A percentile compares a stretch with the other conserved stretches of the same genome.
Evolutionary conservation across 1,140 invertebrate genomes (phyloP).

Genomic region (Muscidifurax raptorellus): DNA sequence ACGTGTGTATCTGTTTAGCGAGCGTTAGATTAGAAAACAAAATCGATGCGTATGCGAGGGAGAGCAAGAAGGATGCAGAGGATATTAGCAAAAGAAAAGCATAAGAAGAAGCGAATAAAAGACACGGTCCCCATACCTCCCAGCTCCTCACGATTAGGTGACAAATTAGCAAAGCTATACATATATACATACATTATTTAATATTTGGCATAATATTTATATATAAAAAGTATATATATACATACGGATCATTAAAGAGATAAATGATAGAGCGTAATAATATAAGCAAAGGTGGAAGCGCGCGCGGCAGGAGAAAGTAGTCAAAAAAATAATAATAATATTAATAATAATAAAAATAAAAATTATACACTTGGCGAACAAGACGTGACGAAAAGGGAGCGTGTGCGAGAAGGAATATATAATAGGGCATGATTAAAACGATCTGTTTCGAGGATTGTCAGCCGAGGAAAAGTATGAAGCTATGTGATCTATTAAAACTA

Average conservation of each 20-base stretch:
- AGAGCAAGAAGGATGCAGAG: not conserved
- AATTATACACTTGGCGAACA: not conserved
- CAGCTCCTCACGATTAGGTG: slow-evolving; percentile 64
- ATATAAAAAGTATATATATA: slow-evolving; percentile 66
- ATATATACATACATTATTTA: slow-evolving; percentile 69
- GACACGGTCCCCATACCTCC: slow-evolving; percentile 61
- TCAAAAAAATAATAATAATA: slow-evolving; percentile 35
- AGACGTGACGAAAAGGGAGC: not conserved
- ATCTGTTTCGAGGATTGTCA: slow-evolving; percentile 30
- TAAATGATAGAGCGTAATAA: slow-evolving; percentile 46
- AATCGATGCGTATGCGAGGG: not conserved
- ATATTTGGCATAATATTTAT: slow-evolving; percentile 74
- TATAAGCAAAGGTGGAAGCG: slow-evolving; percentile 20
- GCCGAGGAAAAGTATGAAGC: slow-evolving; percentile 62
- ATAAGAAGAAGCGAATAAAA: slow-evolving; percentile 45
- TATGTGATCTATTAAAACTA: slow-evolving; percentile 76
- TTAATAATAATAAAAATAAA: not conserved
- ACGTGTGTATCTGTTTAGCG: slow-evolving; percentile 14
- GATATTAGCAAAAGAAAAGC: slow-evolving; percentile 49
- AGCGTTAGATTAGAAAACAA: slow-evolving; percentile 51
- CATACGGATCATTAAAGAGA: slow-evolving; percentile 54
- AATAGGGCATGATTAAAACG: slow-evolving; percentile 25
- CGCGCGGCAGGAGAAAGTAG: slow-evolving; percentile 28
- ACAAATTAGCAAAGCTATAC: slow-evolving; percentile 69
- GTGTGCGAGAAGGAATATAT: slow-evolving; percentile 11